A percentile compares a stretch with the other conserved stretches of the same genome.
phyloP scores from a whole-genome alignment of 2,113 vertebrate genomes.

The Xyliphius kryptos region DNA sequence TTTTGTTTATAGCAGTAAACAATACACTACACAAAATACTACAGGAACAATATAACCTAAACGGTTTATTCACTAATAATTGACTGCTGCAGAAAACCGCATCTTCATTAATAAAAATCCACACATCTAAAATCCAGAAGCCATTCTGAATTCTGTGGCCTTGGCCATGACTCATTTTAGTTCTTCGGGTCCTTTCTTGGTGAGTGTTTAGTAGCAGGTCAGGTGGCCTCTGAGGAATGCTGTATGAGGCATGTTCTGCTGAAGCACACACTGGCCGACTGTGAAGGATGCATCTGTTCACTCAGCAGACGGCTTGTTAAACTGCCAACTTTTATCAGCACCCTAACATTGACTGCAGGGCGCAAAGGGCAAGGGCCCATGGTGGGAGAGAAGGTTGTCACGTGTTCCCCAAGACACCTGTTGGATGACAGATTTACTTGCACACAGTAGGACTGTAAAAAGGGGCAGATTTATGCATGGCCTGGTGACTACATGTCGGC shows the following conservation, averaged over 20 bases:
- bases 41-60: no score
- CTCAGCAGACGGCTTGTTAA: conserved; percentile 27
- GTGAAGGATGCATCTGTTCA: conserved; percentile 35
- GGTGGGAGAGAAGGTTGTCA: conserved; percentile 35
- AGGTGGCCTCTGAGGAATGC: conserved; percentile 5
- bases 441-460: conserved; percentile 42
- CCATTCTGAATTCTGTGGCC: background rate
- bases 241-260: background rate
- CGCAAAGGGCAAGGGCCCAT: conserved; percentile 34
- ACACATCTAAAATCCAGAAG: background rate
- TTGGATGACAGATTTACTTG: conserved; percentile 61
- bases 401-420: conserved; percentile 51
- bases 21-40: no score
- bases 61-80: no score
- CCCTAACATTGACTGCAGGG: conserved; percentile 16
- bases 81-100: no score
- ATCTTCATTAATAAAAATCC: no score
- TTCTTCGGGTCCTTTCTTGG: background rate
- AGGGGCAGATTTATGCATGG: conserved; percentile 54
- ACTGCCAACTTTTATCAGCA: conserved; percentile 42
- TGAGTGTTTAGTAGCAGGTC: background rate
- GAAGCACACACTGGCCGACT: conserved; percentile 3
- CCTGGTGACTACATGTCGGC: background rate
- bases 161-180: background rate
- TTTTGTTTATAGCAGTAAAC: no score